Conservation (phyloP, 2,113 vertebrate genomes). For the Eolophus roseicapilla region DNA sequence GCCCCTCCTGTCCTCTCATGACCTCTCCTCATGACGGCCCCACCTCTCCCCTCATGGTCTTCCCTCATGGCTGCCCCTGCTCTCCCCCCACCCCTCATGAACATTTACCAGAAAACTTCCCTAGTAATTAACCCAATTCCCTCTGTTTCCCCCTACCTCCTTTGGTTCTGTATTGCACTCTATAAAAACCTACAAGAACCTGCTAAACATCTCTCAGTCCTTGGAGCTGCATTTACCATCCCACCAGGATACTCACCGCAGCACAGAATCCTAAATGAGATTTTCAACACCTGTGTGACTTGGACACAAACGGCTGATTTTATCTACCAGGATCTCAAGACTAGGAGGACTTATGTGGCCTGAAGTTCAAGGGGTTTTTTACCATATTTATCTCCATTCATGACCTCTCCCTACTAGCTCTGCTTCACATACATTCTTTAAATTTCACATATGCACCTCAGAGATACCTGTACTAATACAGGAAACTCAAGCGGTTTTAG, state of each 20-base stretch:
- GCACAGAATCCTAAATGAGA: neutral
- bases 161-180: neutral
- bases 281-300: neutral
- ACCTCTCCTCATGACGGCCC: neutral
- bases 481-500: neutral
- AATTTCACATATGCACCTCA: neutral
- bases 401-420: neutral
- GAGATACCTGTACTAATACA: neutral
- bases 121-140: neutral
- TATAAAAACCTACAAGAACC: neutral
- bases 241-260: neutral
- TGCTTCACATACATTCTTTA: neutral
- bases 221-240: neutral
- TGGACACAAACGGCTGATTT: neutral
- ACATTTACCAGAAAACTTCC: conserved; percentile 1
- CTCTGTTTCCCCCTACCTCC: neutral
- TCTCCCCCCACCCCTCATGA: neutral
- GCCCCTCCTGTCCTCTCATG: too few species aligned
- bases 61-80: neutral
- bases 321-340: neutral
- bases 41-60: neutral
- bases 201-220: neutral
- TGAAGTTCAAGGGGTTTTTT: neutral
- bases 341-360: neutral
- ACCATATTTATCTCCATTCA: neutral